Conservation (phyloP, 2,888 invertebrate species). For the Drosophila borealis region DNA sequence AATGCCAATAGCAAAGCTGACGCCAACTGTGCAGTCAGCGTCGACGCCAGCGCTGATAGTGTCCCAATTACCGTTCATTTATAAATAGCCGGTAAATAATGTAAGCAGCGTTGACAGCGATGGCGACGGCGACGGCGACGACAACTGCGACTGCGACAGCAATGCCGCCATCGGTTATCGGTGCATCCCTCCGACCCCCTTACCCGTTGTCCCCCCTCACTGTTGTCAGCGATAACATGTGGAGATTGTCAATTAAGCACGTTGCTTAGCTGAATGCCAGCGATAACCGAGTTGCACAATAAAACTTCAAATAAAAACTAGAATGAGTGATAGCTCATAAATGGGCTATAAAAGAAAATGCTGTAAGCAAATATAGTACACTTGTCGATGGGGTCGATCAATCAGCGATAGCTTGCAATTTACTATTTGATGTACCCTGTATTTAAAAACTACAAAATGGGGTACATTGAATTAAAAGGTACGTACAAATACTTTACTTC, state of each 20-base stretch:
- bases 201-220: too few relatives aligned
- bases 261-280: slow-evolving; percentile 13
- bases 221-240: slow-evolving; percentile 47
- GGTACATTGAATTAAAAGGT: background rate
- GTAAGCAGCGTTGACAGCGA: slow-evolving; percentile 33
- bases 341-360: slow-evolving; percentile 15
- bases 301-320: slow-evolving; percentile 2
- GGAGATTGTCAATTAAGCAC: slow-evolving; percentile 15
- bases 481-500: background rate
- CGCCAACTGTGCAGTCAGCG: slow-evolving; percentile 26
- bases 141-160: slow-evolving; percentile 11
- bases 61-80: slow-evolving; percentile 71
- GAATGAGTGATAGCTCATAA: slow-evolving; percentile 4
- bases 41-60: slow-evolving; percentile 41
- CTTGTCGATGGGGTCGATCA: slow-evolving; percentile 11
- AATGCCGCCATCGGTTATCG: slow-evolving; percentile 39
- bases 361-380: slow-evolving; percentile 22
- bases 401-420: background rate
- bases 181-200: background rate
- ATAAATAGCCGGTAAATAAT: slow-evolving; percentile 65
- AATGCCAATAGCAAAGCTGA: slow-evolving; percentile 43
- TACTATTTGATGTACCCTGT: slow-evolving; percentile 12
- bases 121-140: slow-evolving; percentile 18
- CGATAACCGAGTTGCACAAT: slow-evolving; percentile 11
- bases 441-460: background rate